These are phyloP conservation scores for Eucidaris tribuloides DNA, from an alignment of 35 echinoderm and acorn worm genomes.

Conservation along the genomic window DNA sequence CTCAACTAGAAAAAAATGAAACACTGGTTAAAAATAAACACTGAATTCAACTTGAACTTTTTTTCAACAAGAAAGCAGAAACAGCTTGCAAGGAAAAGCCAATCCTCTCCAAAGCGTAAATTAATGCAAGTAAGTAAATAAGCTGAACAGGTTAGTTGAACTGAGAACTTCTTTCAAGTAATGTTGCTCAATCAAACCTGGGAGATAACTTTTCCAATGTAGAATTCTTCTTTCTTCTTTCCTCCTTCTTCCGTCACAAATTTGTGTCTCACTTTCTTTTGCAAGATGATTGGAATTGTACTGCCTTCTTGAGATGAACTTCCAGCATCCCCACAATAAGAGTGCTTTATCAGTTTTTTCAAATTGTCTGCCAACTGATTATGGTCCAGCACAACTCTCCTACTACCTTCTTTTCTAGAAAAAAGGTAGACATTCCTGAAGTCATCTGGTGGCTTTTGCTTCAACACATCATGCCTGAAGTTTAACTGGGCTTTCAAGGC, in stretches of 20 bases:
- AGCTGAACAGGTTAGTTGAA: too few species aligned
- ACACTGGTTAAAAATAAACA: too few species aligned
- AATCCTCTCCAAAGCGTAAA: neutral
- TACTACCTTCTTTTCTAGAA: neutral
- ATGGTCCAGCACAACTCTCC: neutral
- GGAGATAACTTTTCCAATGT: too few species aligned
- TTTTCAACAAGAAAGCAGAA: too few species aligned
- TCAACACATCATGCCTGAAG: neutral
- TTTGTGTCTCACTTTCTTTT: neutral
- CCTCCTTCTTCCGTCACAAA: too few species aligned
- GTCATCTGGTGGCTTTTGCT: slow-evolving; percentile 8
- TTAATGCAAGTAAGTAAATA: too few species aligned
- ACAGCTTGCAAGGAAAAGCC: neutral
- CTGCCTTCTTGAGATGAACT: neutral
- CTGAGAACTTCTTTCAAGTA: too few species aligned
- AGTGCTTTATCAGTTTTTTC: slow-evolving; percentile 14
- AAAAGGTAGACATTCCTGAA: neutral
- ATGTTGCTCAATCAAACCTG: too few species aligned
- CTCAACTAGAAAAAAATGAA: too few species aligned
- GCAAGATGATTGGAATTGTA: neutral
- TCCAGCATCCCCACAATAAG: neutral
- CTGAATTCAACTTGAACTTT: too few species aligned
- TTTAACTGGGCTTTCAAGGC: slow-evolving; percentile 15
- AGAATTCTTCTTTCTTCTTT: too few species aligned
- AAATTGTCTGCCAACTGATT: neutral